Conservation (phyloP, 2,797 vertebrate species). For the Myotis pilosus region DNA sequence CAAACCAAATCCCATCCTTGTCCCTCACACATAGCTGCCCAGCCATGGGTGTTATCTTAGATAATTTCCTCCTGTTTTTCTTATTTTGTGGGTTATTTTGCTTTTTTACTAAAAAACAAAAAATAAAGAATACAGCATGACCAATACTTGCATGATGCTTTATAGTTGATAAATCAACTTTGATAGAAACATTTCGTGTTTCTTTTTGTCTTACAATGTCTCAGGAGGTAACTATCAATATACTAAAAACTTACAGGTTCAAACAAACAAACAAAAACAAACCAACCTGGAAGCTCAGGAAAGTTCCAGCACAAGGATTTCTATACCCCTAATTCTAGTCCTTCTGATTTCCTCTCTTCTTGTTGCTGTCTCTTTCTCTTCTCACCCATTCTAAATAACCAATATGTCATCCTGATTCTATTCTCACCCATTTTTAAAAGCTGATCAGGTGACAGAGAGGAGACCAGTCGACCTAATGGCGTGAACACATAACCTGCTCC, state of each 20-base stretch:
- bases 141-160: background rate
- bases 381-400: background rate
- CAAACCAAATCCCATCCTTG: background rate
- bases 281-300: background rate
- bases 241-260: background rate
- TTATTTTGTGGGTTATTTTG: background rate
- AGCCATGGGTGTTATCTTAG: background rate
- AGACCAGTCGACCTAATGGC: background rate
- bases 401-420: background rate
- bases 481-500: background rate
- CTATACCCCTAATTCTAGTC: no score
- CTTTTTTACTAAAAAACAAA: background rate
- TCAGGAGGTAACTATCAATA: background rate
- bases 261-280: background rate
- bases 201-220: slow-evolving; percentile 12
- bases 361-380: background rate
- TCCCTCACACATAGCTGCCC: background rate
- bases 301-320: background rate
- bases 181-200: background rate
- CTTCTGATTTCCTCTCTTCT: background rate
- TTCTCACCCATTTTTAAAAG: background rate
- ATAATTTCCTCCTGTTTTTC: background rate
- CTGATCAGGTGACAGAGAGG: background rate
- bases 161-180: background rate
- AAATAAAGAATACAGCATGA: background rate